phyloP scores from a whole-genome alignment of 2,113 vertebrate species.

The Malurus cyaneus region DNA sequence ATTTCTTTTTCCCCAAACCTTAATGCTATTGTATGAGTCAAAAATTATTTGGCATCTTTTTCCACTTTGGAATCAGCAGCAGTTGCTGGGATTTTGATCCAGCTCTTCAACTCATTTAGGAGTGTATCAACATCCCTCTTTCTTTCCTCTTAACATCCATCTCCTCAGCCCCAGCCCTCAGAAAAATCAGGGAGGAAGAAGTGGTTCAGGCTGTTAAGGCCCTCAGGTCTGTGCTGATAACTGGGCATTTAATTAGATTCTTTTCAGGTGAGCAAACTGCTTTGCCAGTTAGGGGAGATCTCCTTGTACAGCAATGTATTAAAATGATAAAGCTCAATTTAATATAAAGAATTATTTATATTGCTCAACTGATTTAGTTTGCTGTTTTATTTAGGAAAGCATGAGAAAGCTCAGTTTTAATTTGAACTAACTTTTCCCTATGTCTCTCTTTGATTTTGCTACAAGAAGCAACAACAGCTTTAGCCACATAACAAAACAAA shows the following conservation, averaged over 20 bases:
- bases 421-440: conserved; percentile 49
- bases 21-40: background rate
- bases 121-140: background rate
- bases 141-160: background rate
- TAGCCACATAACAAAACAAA: conserved; percentile 5
- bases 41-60: background rate
- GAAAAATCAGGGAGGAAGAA: background rate
- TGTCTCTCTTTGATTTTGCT: conserved; percentile 1
- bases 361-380: conserved; percentile 67
- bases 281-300: conserved; percentile 56
- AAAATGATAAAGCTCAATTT: conserved; percentile 63
- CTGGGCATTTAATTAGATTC: conserved; percentile 64
- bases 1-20: background rate
- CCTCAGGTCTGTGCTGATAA: conserved; percentile 45
- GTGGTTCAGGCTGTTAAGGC: background rate
- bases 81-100: background rate
- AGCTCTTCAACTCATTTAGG: background rate
- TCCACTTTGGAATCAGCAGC: background rate
- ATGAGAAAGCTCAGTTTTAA: conserved; percentile 66
- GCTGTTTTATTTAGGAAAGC: conserved; percentile 69
- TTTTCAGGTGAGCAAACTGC: conserved; percentile 50
- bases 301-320: conserved; percentile 42
- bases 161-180: background rate
- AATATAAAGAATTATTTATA: conserved; percentile 67
- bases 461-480: conserved; percentile 23